Evolutionary conservation across 2,113 vertebrate species (phyloP).

Genomic region (Melospiza georgiana): DNA sequence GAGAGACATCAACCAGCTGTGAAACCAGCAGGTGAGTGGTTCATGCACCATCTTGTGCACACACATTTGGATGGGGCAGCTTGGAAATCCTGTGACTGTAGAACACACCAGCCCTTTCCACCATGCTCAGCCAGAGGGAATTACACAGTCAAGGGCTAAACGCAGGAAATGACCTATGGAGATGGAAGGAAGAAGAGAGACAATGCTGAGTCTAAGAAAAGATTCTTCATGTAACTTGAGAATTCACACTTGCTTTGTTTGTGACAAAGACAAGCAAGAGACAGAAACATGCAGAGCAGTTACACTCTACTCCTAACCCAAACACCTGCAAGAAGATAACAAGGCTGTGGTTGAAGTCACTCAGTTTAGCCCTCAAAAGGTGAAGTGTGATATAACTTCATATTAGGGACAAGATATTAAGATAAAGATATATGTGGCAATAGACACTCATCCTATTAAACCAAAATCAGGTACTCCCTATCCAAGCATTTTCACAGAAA

Average conservation of each 20-base stretch:
- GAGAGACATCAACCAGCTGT: background rate
- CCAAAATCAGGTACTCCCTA: background rate
- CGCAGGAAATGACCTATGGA: background rate
- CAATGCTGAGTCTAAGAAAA: background rate
- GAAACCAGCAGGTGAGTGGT: background rate
- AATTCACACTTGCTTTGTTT: background rate
- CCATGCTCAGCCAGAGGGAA: background rate
- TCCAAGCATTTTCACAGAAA: background rate
- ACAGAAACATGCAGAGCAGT: background rate
- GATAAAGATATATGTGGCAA: background rate
- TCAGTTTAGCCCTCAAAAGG: background rate
- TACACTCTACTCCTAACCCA: background rate
- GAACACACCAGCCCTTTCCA: background rate
- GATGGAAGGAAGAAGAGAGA: background rate
- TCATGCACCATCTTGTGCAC: fast-evolving
- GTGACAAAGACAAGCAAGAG: background rate
- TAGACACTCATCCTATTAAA: background rate
- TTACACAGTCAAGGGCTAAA: background rate
- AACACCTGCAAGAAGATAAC: background rate
- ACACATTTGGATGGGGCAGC: background rate
- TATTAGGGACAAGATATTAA: background rate
- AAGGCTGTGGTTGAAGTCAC: background rate
- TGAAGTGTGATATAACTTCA: background rate
- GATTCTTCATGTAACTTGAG: background rate
- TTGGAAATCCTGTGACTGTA: background rate